A percentile compares a stretch with the other conserved stretches of the same genome.
Evolutionary conservation across 2,113 vertebrate genomes (phyloP).

Genomic region (Gambusia holbrooki): DNA sequence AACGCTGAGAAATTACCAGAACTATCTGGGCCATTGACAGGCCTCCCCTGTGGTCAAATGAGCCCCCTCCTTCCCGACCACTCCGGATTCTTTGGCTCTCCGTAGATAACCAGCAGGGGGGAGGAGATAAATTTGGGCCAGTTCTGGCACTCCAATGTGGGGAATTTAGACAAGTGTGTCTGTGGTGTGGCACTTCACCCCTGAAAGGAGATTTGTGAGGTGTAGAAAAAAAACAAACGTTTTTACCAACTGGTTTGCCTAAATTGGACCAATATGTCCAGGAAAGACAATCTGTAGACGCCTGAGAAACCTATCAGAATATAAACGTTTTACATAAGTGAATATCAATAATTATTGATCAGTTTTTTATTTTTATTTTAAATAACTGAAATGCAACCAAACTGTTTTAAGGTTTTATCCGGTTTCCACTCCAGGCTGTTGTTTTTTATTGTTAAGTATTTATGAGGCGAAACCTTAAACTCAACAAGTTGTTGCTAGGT

Average conservation of each 20-base stretch:
- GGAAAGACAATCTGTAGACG: too few relatives aligned
- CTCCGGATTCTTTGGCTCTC: slow-evolving; percentile 42
- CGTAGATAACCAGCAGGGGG: slow-evolving; percentile 66
- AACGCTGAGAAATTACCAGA: slow-evolving; percentile 78
- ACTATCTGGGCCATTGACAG: slow-evolving; percentile 84
- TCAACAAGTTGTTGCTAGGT: too few relatives aligned
- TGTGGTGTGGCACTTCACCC: slow-evolving; percentile 23
- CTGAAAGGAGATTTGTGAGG: slow-evolving; percentile 29
- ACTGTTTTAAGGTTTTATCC: too few relatives aligned
- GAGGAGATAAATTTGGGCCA: slow-evolving; percentile 50
- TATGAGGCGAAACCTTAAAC: too few relatives aligned
- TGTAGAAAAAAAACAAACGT: too few relatives aligned
- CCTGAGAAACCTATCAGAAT: too few relatives aligned
- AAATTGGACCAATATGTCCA: not conserved
- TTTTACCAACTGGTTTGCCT: not conserved
- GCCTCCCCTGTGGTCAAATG: slow-evolving; percentile 80
- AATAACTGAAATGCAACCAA: too few relatives aligned
- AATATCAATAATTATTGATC: too few relatives aligned
- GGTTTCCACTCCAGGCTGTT: too few relatives aligned
- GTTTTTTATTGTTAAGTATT: too few relatives aligned
- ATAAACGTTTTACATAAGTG: too few relatives aligned
- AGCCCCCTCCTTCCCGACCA: not conserved
- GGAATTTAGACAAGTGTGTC: slow-evolving; percentile 41
- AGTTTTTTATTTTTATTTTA: too few relatives aligned
- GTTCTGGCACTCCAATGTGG: slow-evolving; percentile 30